Percentiles rank a stretch among this genome's conserved stretches.
phyloP scores from a whole-genome alignment of 2,888 invertebrate species.

The Mimumesa dahlbomi region DNA sequence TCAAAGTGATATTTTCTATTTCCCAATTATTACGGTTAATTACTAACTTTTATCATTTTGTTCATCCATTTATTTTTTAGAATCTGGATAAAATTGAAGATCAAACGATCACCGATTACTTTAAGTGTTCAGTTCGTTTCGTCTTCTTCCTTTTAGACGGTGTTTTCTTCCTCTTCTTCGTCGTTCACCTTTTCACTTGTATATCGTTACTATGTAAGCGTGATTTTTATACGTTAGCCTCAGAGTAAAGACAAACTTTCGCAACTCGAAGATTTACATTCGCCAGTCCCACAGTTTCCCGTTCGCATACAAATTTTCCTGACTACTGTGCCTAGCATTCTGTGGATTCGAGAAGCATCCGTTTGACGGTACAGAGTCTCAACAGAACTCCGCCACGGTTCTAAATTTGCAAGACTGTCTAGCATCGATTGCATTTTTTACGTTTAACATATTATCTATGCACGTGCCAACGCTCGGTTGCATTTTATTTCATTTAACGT shows the following conservation, averaged over 20 bases:
- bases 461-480: too few relatives aligned
- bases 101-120: constrained; percentile 85
- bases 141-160: neutral
- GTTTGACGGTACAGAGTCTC: constrained; percentile 13
- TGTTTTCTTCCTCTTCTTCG: neutral
- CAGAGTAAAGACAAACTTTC: constrained; percentile 43
- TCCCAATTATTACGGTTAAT: neutral
- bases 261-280: constrained; percentile 36
- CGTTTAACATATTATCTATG: too few relatives aligned
- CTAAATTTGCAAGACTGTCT: too few relatives aligned
- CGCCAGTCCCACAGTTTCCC: constrained; percentile 23
- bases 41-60: constrained; percentile 81
- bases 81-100: constrained; percentile 84
- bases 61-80: constrained; percentile 84
- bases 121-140: constrained; percentile 78
- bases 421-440: too few relatives aligned
- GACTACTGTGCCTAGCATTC: constrained; percentile 15
- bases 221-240: constrained; percentile 57
- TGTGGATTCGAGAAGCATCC: constrained; percentile 36
- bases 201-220: constrained; percentile 39
- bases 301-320: constrained; percentile 46
- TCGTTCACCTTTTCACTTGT: neutral
- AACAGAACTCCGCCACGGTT: too few relatives aligned
- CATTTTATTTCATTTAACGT: too few relatives aligned
- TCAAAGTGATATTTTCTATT: too few relatives aligned